Conservation (phyloP, 2,797 vertebrate genomes). For the Spinus pinus region DNA sequence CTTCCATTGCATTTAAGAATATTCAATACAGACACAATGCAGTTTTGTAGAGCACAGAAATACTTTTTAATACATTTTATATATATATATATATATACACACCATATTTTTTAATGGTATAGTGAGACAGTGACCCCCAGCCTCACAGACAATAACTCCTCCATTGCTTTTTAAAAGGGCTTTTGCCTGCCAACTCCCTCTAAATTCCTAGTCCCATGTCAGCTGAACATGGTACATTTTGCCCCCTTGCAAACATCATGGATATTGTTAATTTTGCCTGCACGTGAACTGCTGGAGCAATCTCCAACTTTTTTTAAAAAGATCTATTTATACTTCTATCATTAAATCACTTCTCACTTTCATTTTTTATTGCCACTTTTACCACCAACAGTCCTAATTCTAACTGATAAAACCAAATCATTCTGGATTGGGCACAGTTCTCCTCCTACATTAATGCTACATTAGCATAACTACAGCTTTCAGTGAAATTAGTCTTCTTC, state of each 20-base stretch:
- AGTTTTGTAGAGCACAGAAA: neutral
- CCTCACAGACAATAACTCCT: neutral
- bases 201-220: neutral
- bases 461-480: neutral
- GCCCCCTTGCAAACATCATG: neutral
- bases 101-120: neutral
- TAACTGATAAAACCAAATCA: neutral
- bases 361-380: neutral
- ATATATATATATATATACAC: neutral
- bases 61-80: neutral
- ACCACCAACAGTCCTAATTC: neutral
- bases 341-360: neutral
- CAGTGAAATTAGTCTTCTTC: neutral
- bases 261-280: neutral
- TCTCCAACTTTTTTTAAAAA: neutral
- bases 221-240: neutral
- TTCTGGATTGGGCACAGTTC: neutral
- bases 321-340: neutral
- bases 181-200: neutral
- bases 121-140: neutral
- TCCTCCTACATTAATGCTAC: neutral
- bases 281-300: neutral
- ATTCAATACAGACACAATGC: rapidly evolving
- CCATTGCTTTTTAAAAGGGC: neutral
- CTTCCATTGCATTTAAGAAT: neutral